phyloP scores from a whole-genome alignment of 1,140 invertebrate genomes.

The Radopholus similis region DNA sequence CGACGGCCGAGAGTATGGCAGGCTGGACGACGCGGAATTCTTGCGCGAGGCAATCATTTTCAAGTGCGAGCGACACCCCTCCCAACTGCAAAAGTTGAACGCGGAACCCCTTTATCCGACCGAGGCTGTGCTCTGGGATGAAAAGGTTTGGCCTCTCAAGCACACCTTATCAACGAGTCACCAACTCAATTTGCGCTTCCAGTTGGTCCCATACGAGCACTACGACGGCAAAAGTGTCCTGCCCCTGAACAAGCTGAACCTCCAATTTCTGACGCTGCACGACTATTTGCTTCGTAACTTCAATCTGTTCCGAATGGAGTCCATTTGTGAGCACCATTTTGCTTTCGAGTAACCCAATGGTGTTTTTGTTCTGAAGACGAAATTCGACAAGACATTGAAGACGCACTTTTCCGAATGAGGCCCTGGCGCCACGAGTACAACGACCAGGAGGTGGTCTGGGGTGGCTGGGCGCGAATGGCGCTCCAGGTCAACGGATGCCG shows the following conservation, averaged over 20 bases:
- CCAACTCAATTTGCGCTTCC: background rate
- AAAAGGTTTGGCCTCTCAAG: constrained; percentile 67
- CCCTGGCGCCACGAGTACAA: constrained; percentile 75
- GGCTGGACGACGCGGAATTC: constrained; percentile 22
- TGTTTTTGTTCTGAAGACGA: constrained; percentile 71
- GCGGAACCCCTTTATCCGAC: constrained; percentile 97
- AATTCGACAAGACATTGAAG: constrained; percentile 93
- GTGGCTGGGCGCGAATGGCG: constrained; percentile 97
- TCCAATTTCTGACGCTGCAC: constrained; percentile 95
- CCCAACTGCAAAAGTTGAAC: constrained; percentile 89
- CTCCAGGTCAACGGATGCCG: constrained; percentile 85
- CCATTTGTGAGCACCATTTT: constrained; percentile 89
- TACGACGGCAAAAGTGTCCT: constrained; percentile 83
- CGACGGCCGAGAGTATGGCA: constrained; percentile 12
- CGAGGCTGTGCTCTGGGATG: constrained; percentile 97
- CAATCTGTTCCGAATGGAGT: constrained; percentile 92
- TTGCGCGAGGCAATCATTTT: constrained; percentile 65
- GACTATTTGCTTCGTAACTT: constrained; percentile 97
- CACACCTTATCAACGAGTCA: background rate
- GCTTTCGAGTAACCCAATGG: constrained; percentile 12
- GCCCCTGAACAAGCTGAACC: constrained; percentile 91
- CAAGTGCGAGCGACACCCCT: constrained; percentile 79
- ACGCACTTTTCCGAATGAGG: constrained; percentile 83
- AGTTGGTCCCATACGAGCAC: constrained; percentile 89
- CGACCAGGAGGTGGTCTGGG: constrained; percentile 80